Evolutionary conservation across 2,888 invertebrate genomes (phyloP), one percentile per base, ranked within the genome.

Genomic region (Falcaria lacertinaria): DNA sequence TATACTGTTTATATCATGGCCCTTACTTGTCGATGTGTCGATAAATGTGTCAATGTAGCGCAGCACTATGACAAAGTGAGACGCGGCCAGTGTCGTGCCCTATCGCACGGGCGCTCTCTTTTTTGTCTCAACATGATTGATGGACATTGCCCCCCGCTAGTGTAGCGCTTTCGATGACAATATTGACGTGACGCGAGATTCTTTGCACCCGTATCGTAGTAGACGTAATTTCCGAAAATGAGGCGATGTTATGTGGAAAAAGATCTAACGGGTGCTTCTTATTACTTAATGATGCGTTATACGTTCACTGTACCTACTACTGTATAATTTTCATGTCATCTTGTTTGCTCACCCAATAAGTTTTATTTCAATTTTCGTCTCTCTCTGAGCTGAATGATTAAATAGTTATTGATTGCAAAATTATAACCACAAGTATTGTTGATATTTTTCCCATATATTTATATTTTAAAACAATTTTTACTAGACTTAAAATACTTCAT

Each of bases 91-190:
- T 64, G 68, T 61, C 73, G 71, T 74, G 76, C 74, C 69, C 75
- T 79, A 79, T 81, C 76, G 70, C 69, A 60, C 61, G 64, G 52
- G 49, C 45, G 62, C 59, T 66, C 69, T 66, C 69, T 69, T 82
- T 82, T 85, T 83, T 83, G 78, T 80, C 69, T 69, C 58, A 50
- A 45, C 47, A 69, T 76, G 80, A 86, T 86, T 81, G 85, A 85
- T 86, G 75, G 69, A 57, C 61, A 57, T 61, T 64, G 61, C 53
- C 64, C 60, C 61, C 34, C 43, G 46, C 52, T 52, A 53, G 49
- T 67, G 68, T 57, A 59, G 59, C 63, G 54, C 44, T 60, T 64
- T 62, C 54, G 63, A 61, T 70, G 70, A 67, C 71, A 70, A 63
- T 66, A 67, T 74, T 72, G 74, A 70, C 66, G 61, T 56, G 63